A percentile compares a stretch with the other conserved stretches of the same genome.
phyloP scores from a whole-genome alignment of 2,113 vertebrate genomes.

The Acrocephalus arundinaceus region DNA sequence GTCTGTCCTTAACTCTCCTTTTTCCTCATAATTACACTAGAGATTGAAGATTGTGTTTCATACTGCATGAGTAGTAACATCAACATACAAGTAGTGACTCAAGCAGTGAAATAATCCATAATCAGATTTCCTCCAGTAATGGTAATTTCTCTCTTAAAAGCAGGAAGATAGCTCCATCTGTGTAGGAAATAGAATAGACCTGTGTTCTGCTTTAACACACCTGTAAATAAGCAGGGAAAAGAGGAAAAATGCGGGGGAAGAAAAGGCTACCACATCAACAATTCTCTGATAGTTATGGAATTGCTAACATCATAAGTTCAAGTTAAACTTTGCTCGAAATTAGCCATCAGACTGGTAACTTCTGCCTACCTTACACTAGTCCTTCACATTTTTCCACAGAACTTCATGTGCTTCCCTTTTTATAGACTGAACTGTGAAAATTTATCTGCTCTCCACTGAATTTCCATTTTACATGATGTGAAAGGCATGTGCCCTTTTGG shows the following conservation, averaged over 20 bases:
- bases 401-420: not conserved
- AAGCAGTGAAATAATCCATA: not conserved
- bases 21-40: not conserved
- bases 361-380: not conserved
- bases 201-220: not conserved
- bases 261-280: not conserved
- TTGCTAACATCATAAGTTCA: not conserved
- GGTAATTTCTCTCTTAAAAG: not conserved
- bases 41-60: not conserved
- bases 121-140: not conserved
- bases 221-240: not conserved
- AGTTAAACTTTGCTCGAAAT: not conserved
- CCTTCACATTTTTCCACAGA: not conserved
- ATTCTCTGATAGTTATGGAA: not conserved
- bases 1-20: slow-evolving; percentile 42
- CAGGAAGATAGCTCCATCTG: not conserved
- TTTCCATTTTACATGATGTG: not conserved
- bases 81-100: not conserved
- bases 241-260: not conserved
- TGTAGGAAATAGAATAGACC: not conserved
- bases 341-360: not conserved
- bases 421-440: not conserved
- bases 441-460: not conserved
- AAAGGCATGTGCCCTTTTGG: not conserved
- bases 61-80: not conserved